Evolutionary conservation across 1,140 invertebrate genomes (phyloP).

Genomic region (Nephotettix cincticeps): DNA sequence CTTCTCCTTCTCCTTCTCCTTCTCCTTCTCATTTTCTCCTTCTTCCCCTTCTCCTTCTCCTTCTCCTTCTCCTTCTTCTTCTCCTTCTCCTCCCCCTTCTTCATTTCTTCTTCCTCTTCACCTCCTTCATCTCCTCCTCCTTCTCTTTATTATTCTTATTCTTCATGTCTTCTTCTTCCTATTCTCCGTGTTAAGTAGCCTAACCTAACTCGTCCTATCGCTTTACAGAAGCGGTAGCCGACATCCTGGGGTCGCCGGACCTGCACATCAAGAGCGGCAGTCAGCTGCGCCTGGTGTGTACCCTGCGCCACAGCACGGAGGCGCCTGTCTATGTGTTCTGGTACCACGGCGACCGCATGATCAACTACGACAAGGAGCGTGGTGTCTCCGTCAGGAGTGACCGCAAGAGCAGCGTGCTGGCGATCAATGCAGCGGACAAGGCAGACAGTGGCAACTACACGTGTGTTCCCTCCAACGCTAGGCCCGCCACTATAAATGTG

Average conservation of each 20-base stretch:
- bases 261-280: slow-evolving; percentile 73
- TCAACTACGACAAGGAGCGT: slow-evolving; percentile 50
- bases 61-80: not conserved
- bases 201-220: too few relatives aligned
- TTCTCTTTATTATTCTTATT: too few relatives aligned
- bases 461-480: slow-evolving; percentile 81
- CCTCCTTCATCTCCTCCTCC: not conserved
- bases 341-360: slow-evolving; percentile 56
- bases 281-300: slow-evolving; percentile 67
- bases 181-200: too few relatives aligned
- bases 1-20: not conserved
- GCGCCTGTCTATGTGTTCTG: slow-evolving; percentile 77
- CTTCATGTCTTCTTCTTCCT: too few relatives aligned
- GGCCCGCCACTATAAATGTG: slow-evolving; percentile 78
- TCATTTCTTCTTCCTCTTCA: not conserved
- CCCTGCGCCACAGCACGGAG: slow-evolving; percentile 68
- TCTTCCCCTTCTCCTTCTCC: not conserved
- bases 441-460: slow-evolving; percentile 86
- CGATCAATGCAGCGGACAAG: slow-evolving; percentile 63
- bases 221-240: slow-evolving; percentile 66
- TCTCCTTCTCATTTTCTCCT: not conserved
- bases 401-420: slow-evolving; percentile 60
- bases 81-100: not conserved
- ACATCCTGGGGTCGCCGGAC: slow-evolving; percentile 73
- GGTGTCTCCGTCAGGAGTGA: slow-evolving; percentile 44